phyloP scores from a whole-genome alignment of 2,113 vertebrate species.

The Rhinichthys klamathensis region DNA sequence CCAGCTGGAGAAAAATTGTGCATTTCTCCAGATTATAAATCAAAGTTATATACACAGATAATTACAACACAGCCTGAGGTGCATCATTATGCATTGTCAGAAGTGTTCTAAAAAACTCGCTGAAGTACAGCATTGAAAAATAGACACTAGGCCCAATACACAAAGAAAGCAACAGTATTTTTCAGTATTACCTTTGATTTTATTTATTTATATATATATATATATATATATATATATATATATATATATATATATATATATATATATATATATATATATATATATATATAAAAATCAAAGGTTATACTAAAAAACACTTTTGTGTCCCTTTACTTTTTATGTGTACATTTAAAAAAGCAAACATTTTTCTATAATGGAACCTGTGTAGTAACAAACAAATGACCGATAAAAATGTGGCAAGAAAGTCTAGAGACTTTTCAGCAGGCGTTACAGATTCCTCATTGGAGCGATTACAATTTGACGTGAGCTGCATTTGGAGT shows the following conservation, averaged over 20 bases:
- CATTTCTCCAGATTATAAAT: constrained; percentile 12
- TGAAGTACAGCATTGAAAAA: constrained; percentile 36
- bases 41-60: constrained; percentile 28
- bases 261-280: no score
- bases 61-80: constrained; percentile 16
- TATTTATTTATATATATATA: no score
- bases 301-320: constrained; percentile 44
- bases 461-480: constrained; percentile 4
- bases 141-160: constrained; percentile 28
- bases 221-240: no score
- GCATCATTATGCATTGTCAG: constrained; percentile 16
- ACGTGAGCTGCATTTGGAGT: constrained; percentile 41
- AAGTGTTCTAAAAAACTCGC: constrained; percentile 35
- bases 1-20: constrained; percentile 30
- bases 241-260: no score
- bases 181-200: background rate
- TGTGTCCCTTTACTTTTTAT: constrained; percentile 29
- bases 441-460: constrained; percentile 10
- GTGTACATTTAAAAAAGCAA: constrained; percentile 35
- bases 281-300: constrained; percentile 46
- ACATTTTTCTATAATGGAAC: background rate
- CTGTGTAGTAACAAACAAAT: constrained; percentile 1
- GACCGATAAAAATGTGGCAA: background rate
- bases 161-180: constrained; percentile 20
- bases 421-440: constrained; percentile 18